A percentile compares a stretch with the other conserved stretches of the same genome.
Conservation (phyloP, 2,113 vertebrate genomes). For the Tapirus terrestris region DNA sequence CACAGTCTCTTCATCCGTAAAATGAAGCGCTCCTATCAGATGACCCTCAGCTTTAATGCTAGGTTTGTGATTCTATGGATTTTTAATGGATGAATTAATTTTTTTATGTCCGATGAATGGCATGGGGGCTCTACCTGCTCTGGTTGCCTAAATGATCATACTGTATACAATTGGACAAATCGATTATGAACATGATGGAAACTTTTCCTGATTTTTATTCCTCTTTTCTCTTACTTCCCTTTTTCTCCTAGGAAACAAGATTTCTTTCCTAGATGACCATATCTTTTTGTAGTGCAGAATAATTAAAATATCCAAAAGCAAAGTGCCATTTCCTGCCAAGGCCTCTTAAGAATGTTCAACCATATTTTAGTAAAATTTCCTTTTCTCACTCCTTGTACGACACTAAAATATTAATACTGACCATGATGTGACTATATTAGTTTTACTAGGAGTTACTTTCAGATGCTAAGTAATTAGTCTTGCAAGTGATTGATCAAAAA, state of each 20-base stretch:
- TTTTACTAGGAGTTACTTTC: conserved; percentile 20
- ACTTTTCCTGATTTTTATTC: background rate
- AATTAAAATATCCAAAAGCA: conserved; percentile 63
- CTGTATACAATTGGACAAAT: background rate
- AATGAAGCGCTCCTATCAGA: background rate
- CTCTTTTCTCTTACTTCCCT: background rate
- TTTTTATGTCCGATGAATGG: conserved; percentile 27
- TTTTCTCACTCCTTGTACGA: background rate
- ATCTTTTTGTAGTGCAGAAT: background rate
- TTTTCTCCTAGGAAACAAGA: background rate
- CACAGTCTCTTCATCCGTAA: background rate
- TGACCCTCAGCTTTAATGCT: background rate
- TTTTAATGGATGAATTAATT: background rate
- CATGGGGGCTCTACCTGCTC: background rate
- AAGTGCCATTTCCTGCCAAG: background rate
- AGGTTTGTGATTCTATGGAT: background rate
- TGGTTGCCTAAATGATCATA: background rate
- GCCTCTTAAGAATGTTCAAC: conserved; percentile 27
- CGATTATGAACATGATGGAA: conserved; percentile 34
- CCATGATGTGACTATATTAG: background rate
- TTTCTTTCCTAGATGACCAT: background rate
- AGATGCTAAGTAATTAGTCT: conserved; percentile 21
- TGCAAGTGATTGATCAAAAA: conserved; percentile 17
- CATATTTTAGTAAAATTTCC: conserved; percentile 17
- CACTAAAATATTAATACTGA: conserved; percentile 39